Base-by-base conservation (phyloP, 2,113 vertebrate species). In the Petroica traversi region DNA sequence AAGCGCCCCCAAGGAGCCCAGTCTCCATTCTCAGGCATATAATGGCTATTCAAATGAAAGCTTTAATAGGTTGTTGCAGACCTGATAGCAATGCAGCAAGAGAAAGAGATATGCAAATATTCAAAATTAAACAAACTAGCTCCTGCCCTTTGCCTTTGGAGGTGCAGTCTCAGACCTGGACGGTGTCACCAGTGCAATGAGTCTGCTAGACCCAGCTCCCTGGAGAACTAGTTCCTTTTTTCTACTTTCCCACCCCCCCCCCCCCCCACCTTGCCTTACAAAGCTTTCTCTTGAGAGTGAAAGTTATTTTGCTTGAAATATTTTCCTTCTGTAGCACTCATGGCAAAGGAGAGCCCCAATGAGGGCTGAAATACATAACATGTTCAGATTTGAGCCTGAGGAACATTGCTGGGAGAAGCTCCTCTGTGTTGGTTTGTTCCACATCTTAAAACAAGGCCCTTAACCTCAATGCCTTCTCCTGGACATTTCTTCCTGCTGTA, bases 31-130 rank as follows among this genome's bases (percentile, higher is more conserved):
- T 87, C 46, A 76, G 77, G 12, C 91, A 58, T 71, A 58, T 77
- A 94, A 93, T 86, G 86, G 95, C 84, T 88, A 68, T 88, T 97
- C 92, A 94, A 75, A 93, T 80, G 67, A 94, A 93, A 96, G 88
- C 58, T 63, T 91, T 94, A 78, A 63, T 59, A 85, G 87, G 91
- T 84, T 94, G 75, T 80, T 83, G 52, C 76, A 77, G 77, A 72
- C 82, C 94, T 92, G 88, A 90, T 94, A 95, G 68, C 86, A 90
- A 66, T 74, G 49, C 19, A 72, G 57, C 2, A 3, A 66, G 89
- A 69, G n/a, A 92, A 51, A 93, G 64, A 36, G 62, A 75, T 33
- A 77, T 86, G 82, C 83, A 95, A 82, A 79, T 85, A 89, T 89
- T 83, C 77, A 5, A 76, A 95, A 97, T 93, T 86, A 81, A 94